phyloP scores from a whole-genome alignment of 2,113 vertebrate species.

The Pogonocichla stellata region DNA sequence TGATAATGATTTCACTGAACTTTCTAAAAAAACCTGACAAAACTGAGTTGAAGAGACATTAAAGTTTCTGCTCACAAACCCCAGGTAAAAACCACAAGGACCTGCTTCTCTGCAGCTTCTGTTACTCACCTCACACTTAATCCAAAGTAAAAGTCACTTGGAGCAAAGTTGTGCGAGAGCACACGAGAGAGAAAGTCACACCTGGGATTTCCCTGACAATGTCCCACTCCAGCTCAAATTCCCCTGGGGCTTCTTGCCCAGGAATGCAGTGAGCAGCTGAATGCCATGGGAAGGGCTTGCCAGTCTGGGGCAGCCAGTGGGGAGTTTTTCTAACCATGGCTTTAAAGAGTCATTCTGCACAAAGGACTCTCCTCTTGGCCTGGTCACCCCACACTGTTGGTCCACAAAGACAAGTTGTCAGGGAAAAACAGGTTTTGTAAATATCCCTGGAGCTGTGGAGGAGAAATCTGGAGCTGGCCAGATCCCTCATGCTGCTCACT shows the following conservation, averaged over 20 bases:
- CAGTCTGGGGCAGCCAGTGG: not conserved
- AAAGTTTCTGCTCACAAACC: not conserved
- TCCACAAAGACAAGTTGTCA: not conserved
- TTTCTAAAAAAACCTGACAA: not conserved
- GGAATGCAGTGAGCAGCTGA: not conserved
- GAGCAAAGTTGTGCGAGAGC: not conserved
- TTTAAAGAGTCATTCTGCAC: not conserved
- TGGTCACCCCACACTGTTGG: not conserved
- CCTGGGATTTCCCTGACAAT: not conserved
- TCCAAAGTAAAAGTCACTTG: not conserved
- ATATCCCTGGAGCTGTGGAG: not conserved
- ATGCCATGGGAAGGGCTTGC: not conserved
- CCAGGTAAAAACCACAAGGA: not conserved
- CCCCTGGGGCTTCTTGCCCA: not conserved
- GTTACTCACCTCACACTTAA: not conserved
- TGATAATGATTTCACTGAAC: not conserved
- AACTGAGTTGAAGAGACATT: not conserved
- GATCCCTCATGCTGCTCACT: not conserved
- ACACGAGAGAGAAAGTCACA: not conserved
- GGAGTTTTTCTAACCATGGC: not conserved
- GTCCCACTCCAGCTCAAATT: not conserved
- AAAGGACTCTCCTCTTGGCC: not conserved
- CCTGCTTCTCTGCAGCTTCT: not conserved
- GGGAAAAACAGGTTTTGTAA: not conserved
- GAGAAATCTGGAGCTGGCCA: not conserved